phyloP scores from a whole-genome alignment of 2,797 vertebrate genomes.

The Squalus acanthias region DNA sequence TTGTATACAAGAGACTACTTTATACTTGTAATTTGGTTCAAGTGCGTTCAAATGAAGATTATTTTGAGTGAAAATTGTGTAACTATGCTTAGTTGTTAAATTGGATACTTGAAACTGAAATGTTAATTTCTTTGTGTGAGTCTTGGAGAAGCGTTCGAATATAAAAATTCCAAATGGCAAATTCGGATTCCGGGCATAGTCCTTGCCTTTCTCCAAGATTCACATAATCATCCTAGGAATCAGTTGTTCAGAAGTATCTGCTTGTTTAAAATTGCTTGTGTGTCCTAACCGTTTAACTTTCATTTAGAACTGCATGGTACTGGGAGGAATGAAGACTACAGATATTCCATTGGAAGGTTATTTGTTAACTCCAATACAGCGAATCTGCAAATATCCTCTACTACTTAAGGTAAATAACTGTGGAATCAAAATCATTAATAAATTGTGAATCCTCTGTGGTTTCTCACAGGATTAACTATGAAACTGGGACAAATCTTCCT shows the following conservation, averaged over 20 bases:
- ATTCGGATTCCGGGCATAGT: not conserved
- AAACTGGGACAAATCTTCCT: not conserved
- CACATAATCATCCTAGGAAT: not conserved
- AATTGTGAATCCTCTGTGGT: not conserved
- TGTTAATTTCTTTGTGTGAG: not conserved
- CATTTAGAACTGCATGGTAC: slow-evolving; percentile 87
- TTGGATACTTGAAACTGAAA: not conserved
- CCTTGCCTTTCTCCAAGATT: not conserved
- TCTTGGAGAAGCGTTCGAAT: not conserved
- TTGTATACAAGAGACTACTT: not conserved
- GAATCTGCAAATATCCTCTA: slow-evolving; percentile 98
- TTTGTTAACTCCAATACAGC: slow-evolving; percentile 90
- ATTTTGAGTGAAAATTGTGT: too few relatives aligned
- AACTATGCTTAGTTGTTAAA: not conserved
- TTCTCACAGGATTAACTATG: not conserved
- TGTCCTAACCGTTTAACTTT: slow-evolving; percentile 11
- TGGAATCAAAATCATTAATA: not conserved
- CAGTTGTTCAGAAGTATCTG: not conserved
- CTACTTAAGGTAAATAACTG: slow-evolving; percentile 78
- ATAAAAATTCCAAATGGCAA: not conserved
- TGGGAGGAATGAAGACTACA: slow-evolving; percentile 93
- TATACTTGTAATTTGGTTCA: not conserved
- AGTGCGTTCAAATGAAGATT: too few relatives aligned
- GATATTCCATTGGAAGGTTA: slow-evolving; percentile 95
- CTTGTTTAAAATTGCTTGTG: not conserved